These are phyloP conservation scores for Actenoides lindsayi DNA, from an alignment of 2,113 vertebrate species.

Conservation along the genomic window DNA sequence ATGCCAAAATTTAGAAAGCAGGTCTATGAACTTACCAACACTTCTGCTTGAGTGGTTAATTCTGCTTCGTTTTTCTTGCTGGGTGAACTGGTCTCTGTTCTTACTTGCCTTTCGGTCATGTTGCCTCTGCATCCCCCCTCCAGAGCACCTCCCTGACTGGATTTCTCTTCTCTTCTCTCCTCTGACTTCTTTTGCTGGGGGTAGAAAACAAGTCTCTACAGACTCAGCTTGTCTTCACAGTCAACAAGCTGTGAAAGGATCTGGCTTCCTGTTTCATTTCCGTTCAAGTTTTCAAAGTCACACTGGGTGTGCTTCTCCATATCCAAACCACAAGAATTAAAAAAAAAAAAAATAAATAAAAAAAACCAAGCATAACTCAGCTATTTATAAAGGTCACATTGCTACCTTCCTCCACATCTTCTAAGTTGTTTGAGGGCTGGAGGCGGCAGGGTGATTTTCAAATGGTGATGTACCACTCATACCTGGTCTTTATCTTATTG, in stretches of 20 bases:
- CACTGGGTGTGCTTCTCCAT: background rate
- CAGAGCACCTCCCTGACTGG: background rate
- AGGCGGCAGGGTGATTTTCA: background rate
- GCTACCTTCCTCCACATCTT: background rate
- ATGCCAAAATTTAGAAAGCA: background rate
- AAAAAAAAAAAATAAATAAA: background rate
- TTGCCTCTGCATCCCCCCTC: background rate
- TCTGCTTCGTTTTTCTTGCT: background rate
- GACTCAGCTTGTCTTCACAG: background rate
- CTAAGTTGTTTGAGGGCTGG: background rate
- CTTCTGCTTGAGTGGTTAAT: background rate
- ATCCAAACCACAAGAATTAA: background rate
- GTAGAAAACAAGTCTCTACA: background rate
- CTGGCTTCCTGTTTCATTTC: slow-evolving; percentile 69
- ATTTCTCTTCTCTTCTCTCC: background rate
- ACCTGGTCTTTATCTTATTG: accelerated
- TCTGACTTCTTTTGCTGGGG: background rate
- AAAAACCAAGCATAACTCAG: background rate
- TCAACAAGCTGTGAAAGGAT: slow-evolving; percentile 15
- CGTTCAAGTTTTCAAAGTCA: background rate
- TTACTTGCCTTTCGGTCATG: background rate
- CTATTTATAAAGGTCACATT: slow-evolving; percentile 3
- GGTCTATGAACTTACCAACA: background rate
- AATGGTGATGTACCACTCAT: background rate
- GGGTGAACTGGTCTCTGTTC: background rate